Conservation (phyloP, 1,140 invertebrate species). For the Zaprionus ornatus region DNA sequence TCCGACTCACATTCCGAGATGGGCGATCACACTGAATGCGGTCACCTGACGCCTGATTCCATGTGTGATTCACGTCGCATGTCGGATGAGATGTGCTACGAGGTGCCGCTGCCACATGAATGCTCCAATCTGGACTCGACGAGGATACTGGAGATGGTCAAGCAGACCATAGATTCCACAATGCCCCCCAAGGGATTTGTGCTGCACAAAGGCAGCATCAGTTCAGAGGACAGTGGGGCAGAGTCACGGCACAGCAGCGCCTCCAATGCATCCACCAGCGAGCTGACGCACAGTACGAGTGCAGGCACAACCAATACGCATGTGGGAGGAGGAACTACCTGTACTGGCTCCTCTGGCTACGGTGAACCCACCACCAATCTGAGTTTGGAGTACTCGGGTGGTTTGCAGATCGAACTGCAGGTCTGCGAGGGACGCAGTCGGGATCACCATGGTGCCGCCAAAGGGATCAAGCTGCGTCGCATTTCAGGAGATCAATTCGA, state of each 20-base stretch:
- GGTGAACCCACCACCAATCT: slow-evolving; percentile 85
- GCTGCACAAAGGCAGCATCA: slow-evolving; percentile 83
- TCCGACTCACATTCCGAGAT: slow-evolving; percentile 83
- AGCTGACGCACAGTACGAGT: neutral
- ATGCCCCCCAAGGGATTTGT: slow-evolving; percentile 91
- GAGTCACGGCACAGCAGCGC: slow-evolving; percentile 66
- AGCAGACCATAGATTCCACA: slow-evolving; percentile 91
- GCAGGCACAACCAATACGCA: neutral
- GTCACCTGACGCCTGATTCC: slow-evolving; percentile 80
- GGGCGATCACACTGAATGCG: slow-evolving; percentile 81
- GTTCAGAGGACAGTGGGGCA: slow-evolving; percentile 65
- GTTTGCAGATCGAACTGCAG: slow-evolving; percentile 94
- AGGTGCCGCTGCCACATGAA: slow-evolving; percentile 91
- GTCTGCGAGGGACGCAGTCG: slow-evolving; percentile 90
- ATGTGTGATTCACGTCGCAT: slow-evolving; percentile 81
- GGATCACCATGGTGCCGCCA: slow-evolving; percentile 86
- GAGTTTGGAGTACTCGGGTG: slow-evolving; percentile 92
- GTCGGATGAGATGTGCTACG: slow-evolving; percentile 86
- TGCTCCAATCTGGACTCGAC: slow-evolving; percentile 91
- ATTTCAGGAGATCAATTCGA: slow-evolving; percentile 96
- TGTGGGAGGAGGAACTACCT: neutral
- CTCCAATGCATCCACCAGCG: slow-evolving; percentile 56
- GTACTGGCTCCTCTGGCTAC: slow-evolving; percentile 18
- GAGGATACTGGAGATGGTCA: slow-evolving; percentile 92
- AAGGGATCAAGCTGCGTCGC: slow-evolving; percentile 94